phyloP scores from a whole-genome alignment of 2,113 vertebrate species.

The Entelurus aequoreus region DNA sequence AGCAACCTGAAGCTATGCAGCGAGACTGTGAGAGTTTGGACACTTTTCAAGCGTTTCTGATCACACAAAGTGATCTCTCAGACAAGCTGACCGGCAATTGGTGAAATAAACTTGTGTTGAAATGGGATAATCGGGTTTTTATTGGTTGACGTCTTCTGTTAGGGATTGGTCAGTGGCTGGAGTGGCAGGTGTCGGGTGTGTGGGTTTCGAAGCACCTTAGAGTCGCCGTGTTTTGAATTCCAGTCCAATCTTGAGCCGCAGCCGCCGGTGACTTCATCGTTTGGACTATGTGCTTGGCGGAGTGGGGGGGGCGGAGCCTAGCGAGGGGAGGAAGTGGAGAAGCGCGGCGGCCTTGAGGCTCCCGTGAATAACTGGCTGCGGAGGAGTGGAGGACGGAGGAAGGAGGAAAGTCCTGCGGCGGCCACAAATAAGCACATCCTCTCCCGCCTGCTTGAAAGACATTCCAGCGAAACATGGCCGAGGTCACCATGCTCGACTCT shows the following conservation, averaged over 20 bases:
- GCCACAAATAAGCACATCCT: conserved; percentile 41
- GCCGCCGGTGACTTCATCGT: conserved; percentile 17
- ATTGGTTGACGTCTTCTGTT: not conserved
- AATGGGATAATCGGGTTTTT: not conserved
- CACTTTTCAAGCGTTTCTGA: too few species aligned
- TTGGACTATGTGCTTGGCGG: too few species aligned
- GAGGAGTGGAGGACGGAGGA: conserved; percentile 45
- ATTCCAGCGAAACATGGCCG: conserved; percentile 40
- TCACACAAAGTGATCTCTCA: too few species aligned
- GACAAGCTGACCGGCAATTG: too few species aligned
- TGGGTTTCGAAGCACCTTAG: too few species aligned
- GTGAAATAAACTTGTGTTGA: not conserved
- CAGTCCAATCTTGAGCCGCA: conserved; percentile 22
- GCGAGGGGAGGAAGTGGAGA: too few species aligned
- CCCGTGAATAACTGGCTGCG: conserved; percentile 29
- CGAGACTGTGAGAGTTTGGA: too few species aligned
- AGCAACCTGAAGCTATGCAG: too few species aligned
- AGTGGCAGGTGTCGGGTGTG: too few species aligned
- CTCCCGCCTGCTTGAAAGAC: conserved; percentile 27
- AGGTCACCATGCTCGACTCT: conserved; percentile 41
- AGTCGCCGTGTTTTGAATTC: conserved; percentile 4
- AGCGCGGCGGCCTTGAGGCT: not conserved
- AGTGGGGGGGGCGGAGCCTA: too few species aligned
- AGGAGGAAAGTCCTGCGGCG: conserved; percentile 42
- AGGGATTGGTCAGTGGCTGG: not conserved